These are phyloP conservation scores for Lepidonotus clava DNA, from an alignment of 2,888 invertebrate genomes.

Conservation along the genomic window DNA sequence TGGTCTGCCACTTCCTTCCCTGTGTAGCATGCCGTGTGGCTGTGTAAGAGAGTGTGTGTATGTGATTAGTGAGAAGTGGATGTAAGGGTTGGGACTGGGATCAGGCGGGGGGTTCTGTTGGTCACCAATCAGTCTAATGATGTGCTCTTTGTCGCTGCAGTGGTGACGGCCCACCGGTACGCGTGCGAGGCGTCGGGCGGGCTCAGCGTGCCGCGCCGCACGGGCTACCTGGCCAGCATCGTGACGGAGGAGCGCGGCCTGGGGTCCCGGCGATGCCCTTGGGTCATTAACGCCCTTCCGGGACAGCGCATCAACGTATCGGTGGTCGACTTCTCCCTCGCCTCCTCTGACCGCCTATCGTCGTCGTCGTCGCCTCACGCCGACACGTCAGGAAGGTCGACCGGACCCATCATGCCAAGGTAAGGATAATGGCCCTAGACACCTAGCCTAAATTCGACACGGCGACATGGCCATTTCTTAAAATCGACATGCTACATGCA, in stretches of 20 bases:
- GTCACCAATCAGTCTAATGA: conserved; percentile 29
- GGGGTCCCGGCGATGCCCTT: conserved; percentile 59
- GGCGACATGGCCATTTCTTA: too few species aligned
- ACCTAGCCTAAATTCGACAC: not conserved
- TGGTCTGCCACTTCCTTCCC: too few species aligned
- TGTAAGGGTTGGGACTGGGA: not conserved
- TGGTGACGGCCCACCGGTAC: conserved; percentile 44
- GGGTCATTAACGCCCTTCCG: conserved; percentile 59
- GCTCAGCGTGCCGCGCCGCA: conserved; percentile 28
- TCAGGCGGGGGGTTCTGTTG: not conserved
- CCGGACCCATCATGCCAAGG: conserved; percentile 43
- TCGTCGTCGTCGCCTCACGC: conserved; percentile 57
- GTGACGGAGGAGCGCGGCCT: conserved; percentile 48
- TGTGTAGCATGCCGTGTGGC: not conserved
- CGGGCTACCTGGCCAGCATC: conserved; percentile 47
- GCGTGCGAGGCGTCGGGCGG: conserved; percentile 39
- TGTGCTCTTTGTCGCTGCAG: not conserved
- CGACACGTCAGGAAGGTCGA: not conserved
- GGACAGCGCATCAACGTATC: conserved; percentile 63
- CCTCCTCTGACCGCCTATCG: conserved; percentile 54
- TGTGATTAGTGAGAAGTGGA: not conserved
- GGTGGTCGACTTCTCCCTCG: conserved; percentile 60
- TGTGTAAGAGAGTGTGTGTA: not conserved
- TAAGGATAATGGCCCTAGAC: not conserved
- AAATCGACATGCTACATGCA: too few species aligned